Conservation (phyloP, 2,888 invertebrate species). For the Cheilosia impressa region DNA sequence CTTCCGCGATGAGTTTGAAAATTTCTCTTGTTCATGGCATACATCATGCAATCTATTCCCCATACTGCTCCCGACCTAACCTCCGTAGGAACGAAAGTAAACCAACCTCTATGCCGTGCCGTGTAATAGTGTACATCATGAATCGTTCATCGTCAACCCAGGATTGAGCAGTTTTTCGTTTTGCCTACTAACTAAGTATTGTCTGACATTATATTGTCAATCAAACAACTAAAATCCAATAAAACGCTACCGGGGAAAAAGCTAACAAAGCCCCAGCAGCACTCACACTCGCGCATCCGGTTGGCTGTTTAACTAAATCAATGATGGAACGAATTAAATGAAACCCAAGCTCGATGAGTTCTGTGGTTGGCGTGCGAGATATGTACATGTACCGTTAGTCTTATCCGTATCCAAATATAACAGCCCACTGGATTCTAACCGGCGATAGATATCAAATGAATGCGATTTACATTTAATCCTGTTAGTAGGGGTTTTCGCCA, state of each 20-base stretch:
- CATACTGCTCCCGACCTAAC: constrained; percentile 30
- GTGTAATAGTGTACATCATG: constrained; percentile 50
- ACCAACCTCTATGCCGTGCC: neutral
- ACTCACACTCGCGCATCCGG: constrained; percentile 1
- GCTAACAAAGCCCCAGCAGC: neutral
- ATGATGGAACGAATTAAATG: constrained; percentile 23
- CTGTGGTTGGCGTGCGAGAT: neutral
- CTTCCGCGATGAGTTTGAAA: constrained; percentile 62
- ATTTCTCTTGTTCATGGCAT: constrained; percentile 59
- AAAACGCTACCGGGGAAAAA: constrained; percentile 3
- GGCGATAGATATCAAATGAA: constrained; percentile 60
- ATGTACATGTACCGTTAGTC: too few species aligned
- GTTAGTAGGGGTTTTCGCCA: constrained; percentile 54
- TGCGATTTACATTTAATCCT: constrained; percentile 72
- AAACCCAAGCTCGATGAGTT: constrained; percentile 29
- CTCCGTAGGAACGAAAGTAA: constrained; percentile 1
- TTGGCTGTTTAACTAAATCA: constrained; percentile 8
- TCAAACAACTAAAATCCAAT: constrained; percentile 60
- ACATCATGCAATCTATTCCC: constrained; percentile 70
- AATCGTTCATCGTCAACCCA: constrained; percentile 52
- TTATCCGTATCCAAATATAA: too few species aligned
- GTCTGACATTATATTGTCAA: constrained; percentile 49
- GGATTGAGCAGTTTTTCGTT: constrained; percentile 41
- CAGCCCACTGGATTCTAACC: constrained; percentile 4
- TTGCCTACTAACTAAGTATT: constrained; percentile 37